Evolutionary conservation across 2,888 invertebrate genomes (phyloP).

Genomic region (Diogma glabrata): DNA sequence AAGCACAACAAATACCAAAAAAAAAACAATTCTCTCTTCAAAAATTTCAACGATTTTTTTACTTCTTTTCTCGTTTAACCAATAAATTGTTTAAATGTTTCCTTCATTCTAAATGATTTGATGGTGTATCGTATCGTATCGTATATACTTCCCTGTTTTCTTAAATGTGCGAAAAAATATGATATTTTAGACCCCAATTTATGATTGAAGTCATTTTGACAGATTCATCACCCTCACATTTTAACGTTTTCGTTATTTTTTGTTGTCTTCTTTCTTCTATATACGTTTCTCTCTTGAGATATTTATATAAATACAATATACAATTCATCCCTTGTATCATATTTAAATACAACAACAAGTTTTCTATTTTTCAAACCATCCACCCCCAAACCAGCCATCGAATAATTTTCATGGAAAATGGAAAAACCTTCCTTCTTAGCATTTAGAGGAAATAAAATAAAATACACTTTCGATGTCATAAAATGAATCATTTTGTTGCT

Average conservation of each 20-base stretch:
- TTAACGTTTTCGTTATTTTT: slow-evolving; percentile 3
- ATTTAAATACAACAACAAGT: slow-evolving; percentile 2
- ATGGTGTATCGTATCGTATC: no score
- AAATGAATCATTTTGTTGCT: slow-evolving; percentile 9
- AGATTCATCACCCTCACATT: slow-evolving; percentile 7
- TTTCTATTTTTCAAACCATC: slow-evolving; percentile 6
- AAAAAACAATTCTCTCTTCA: no score
- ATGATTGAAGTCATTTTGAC: slow-evolving; percentile 9
- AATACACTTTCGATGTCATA: slow-evolving; percentile 8
- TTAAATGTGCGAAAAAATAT: no score
- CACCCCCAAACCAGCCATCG: slow-evolving; percentile 4
- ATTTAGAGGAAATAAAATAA: slow-evolving; percentile 2
- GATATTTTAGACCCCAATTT: slow-evolving; percentile 9
- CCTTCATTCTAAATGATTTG: no score
- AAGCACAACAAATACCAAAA: no score
- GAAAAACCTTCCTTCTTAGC: slow-evolving; percentile 2
- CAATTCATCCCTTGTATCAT: background rate
- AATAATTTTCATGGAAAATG: slow-evolving; percentile 1
- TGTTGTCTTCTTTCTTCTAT: slow-evolving; percentile 2
- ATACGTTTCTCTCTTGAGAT: background rate
- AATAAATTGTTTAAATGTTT: no score
- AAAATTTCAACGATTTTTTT: no score
- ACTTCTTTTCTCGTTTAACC: no score
- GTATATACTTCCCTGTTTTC: no score
- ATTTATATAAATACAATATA: background rate